These are phyloP conservation scores for Pseudomyrmex gracilis DNA, from an alignment of 1,140 invertebrate species.

Conservation along the genomic window DNA sequence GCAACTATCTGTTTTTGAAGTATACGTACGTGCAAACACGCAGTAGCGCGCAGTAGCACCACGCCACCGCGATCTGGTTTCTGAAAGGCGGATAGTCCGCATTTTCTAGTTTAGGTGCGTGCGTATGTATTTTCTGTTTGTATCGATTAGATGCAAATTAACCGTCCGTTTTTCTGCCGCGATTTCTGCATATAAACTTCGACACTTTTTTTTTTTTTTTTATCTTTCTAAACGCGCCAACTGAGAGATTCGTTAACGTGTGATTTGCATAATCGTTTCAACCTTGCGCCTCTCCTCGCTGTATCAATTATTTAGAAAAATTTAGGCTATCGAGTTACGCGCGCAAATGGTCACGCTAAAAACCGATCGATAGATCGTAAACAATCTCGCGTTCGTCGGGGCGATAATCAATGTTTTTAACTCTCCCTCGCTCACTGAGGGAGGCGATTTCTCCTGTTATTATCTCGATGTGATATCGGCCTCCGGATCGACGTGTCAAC, in stretches of 20 bases:
- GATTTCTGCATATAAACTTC: slow-evolving; percentile 44
- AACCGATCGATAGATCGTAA: slow-evolving; percentile 58
- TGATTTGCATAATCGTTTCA: background rate
- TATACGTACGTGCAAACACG: slow-evolving; percentile 70
- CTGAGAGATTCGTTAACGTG: background rate
- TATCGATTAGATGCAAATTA: slow-evolving; percentile 66
- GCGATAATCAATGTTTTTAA: slow-evolving; percentile 46
- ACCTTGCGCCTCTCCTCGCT: no score
- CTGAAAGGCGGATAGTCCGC: slow-evolving; percentile 65
- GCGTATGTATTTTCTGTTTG: slow-evolving; percentile 58
- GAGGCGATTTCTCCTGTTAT: slow-evolving; percentile 64
- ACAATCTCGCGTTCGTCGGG: slow-evolving; percentile 22
- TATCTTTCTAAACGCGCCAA: slow-evolving; percentile 12
- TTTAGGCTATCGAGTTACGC: background rate
- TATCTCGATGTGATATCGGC: slow-evolving; percentile 67
- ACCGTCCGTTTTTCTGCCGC: slow-evolving; percentile 51
- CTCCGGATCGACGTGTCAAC: slow-evolving; percentile 67
- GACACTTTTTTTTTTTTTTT: background rate
- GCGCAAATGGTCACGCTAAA: slow-evolving; percentile 31
- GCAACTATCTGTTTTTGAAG: slow-evolving; percentile 52
- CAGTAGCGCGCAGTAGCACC: slow-evolving; percentile 36
- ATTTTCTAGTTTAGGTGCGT: slow-evolving; percentile 71
- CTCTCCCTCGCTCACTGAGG: slow-evolving; percentile 12
- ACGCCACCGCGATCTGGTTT: slow-evolving; percentile 53
- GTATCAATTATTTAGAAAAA: no score